phyloP scores from a whole-genome alignment of 2,888 invertebrate species.

The Hedya salicella region DNA sequence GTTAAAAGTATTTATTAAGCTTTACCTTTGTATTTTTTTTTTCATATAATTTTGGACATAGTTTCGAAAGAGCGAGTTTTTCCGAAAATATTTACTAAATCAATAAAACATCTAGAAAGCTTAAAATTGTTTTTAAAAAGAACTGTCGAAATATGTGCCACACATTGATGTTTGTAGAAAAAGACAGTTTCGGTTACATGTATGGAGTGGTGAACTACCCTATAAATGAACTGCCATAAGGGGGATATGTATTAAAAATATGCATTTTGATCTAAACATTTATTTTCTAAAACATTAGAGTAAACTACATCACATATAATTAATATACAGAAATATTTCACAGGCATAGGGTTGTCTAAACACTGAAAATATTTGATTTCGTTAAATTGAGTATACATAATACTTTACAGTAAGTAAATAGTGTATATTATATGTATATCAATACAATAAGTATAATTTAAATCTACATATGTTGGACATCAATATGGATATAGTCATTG shows the following conservation, averaged over 20 bases:
- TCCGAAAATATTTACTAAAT: too few species aligned
- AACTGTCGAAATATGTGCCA: too few species aligned
- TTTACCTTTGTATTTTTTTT: too few species aligned
- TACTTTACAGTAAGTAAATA: conserved; percentile 6
- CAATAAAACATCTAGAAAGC: too few species aligned
- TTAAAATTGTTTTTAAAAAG: too few species aligned
- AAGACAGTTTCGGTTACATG: too few species aligned
- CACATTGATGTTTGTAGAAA: too few species aligned
- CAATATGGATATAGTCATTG: background rate
- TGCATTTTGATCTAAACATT: conserved; percentile 3
- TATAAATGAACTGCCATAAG: background rate
- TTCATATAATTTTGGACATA: too few species aligned
- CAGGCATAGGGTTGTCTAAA: background rate
- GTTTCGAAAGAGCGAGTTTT: too few species aligned
- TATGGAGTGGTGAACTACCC: too few species aligned
- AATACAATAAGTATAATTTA: background rate
- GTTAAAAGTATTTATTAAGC: too few species aligned
- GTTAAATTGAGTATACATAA: background rate
- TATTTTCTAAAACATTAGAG: conserved; percentile 3
- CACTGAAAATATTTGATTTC: background rate
- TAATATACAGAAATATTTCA: conserved; percentile 5
- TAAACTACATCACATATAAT: conserved; percentile 12
- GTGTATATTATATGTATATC: conserved; percentile 1
- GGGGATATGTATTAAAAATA: background rate
- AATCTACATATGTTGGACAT: background rate